Base-by-base conservation (phyloP, 2,888 invertebrate genomes). In the Zele albiditarsus region DNA sequence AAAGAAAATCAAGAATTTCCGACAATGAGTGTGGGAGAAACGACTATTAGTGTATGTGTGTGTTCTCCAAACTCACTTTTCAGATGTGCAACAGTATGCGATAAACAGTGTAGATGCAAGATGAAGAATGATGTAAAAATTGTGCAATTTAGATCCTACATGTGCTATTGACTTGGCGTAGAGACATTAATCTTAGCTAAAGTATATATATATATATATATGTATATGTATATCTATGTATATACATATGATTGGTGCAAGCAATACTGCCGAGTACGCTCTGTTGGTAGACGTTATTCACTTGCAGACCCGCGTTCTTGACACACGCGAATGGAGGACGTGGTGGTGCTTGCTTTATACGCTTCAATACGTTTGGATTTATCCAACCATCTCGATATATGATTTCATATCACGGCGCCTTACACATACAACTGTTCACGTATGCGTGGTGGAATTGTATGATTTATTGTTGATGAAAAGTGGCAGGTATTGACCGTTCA, bases 401-500 rank as follows among this genome's bases (percentile, higher is more conserved):
- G n/a, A 16, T 62, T 31, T 28, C 16, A 31, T 62, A 62, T 31
- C 25, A n/a, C n/a, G 16, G 16, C 46, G 5, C 12, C 31, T 0
- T 12, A 49, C 28, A 20, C 20, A 49, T 14, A 38, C 63, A 71
- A 12, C 31, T 31, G 31, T 31, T 31, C 8, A 31, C 31, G 31
- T 31, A 31, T 31, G 31, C 31, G 31, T 12, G 14, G 42, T 0
- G 6, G 42, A 38, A 25, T 62, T 73, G 68, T 76, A 79, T 83
- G 82, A 83, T 83, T 83, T 83, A 83, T 83, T 79, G 80, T 23
- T 20, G 20, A 53, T 57, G 10, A 23, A 14, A 46, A n/a, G n/a
- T 46, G 46, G n/a, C 6, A 46, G 12, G 42, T 3, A 42, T 5
- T 42, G 14, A 2, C 42, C 14, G 8, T 31, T 2, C 31, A 31